Conservation (phyloP, 2,113 vertebrate genomes). For the Terrapene triunguis region DNA sequence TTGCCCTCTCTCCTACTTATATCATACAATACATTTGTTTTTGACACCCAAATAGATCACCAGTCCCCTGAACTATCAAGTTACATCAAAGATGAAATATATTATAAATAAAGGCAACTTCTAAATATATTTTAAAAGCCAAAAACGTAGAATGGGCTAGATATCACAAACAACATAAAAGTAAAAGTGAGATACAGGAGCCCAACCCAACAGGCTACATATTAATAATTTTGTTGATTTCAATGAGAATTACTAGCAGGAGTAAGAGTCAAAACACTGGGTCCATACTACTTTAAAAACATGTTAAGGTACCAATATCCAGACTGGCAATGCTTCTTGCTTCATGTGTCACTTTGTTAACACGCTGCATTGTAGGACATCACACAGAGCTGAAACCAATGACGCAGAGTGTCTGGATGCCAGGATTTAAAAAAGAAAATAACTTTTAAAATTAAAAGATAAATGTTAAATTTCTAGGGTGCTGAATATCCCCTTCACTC, state of each 20-base stretch:
- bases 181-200: neutral
- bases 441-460: no score
- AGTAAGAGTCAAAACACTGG: neutral
- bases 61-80: neutral
- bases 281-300: no score
- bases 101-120: neutral
- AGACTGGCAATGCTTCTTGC: no score
- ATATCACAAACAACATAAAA: neutral
- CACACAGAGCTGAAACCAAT: no score
- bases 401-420: no score
- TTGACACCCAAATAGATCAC: neutral
- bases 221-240: neutral
- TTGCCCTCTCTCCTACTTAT: neutral
- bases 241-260: neutral
- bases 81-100: neutral
- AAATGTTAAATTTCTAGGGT: no score
- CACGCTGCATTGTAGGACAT: no score
- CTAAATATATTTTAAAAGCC: neutral
- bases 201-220: neutral
- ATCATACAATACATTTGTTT: neutral
- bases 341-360: no score
- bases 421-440: no score
- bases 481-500: no score
- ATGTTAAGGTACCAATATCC: no score
- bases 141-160: neutral